Conservation (phyloP, 2,888 invertebrate species). For the Euzophera pinguis region DNA sequence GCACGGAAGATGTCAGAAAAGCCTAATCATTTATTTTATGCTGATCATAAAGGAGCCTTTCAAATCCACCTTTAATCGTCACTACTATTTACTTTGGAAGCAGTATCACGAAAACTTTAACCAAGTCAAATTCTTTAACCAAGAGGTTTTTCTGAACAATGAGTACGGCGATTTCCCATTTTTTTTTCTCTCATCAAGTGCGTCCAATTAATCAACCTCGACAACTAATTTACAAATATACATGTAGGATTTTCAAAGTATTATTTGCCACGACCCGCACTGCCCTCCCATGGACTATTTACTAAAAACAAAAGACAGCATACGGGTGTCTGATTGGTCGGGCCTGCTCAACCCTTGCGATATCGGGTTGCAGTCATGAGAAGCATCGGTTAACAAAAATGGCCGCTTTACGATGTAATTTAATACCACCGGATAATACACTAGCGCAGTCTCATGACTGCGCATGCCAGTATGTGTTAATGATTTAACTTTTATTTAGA, state of each 20-base stretch:
- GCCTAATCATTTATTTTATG: no score
- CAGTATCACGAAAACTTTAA: no score
- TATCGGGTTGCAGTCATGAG: constrained; percentile 9
- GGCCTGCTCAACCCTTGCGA: constrained; percentile 1
- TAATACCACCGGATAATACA: background rate
- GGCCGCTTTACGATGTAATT: constrained; percentile 6
- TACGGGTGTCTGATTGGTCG: constrained; percentile 10
- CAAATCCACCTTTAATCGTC: no score
- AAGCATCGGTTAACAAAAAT: constrained; percentile 12
- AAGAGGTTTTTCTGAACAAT: no score
- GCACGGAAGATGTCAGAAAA: no score
- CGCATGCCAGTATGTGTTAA: background rate
- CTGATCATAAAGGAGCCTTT: no score
- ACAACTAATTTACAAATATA: background rate
- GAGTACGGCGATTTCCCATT: no score
- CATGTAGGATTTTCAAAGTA: background rate
- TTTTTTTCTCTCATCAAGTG: no score
- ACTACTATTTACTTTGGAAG: no score
- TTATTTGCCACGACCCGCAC: background rate
- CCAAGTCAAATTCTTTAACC: no score
- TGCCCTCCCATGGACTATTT: constrained; percentile 3
- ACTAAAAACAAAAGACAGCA: constrained; percentile 3
- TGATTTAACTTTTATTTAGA: no score
- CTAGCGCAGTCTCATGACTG: constrained; percentile 4
- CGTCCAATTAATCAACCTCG: no score